Conservation (phyloP, 2,797 vertebrate species). For the Manis pentadactyla region DNA sequence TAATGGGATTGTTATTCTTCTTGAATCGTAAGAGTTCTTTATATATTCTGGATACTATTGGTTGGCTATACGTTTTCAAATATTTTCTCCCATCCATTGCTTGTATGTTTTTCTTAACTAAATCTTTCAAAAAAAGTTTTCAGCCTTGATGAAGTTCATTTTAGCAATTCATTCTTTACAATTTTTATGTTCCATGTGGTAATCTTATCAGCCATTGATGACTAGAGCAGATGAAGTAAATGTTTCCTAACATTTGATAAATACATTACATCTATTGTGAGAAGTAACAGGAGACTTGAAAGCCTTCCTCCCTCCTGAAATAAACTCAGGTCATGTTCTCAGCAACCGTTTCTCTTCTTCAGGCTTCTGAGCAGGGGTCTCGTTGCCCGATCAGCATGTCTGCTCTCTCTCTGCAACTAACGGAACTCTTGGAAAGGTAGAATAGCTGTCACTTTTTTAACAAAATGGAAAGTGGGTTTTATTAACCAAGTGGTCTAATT, state of each 20-base stretch:
- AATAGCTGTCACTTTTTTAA: slow-evolving; percentile 41
- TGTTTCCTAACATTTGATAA: slow-evolving; percentile 62
- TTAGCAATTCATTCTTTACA: neutral
- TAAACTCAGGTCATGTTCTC: slow-evolving; percentile 69
- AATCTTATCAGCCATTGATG: slow-evolving; percentile 66
- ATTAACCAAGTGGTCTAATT: neutral
- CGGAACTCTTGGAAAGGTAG: slow-evolving; percentile 20
- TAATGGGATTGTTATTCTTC: neutral
- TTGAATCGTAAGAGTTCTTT: neutral
- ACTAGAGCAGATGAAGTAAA: slow-evolving; percentile 66
- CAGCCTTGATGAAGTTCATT: neutral
- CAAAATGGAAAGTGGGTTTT: neutral
- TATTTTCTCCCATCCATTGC: neutral
- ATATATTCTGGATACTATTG: neutral
- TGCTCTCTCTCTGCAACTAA: slow-evolving; percentile 37
- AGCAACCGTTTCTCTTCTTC: accelerated
- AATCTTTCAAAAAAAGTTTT: slow-evolving; percentile 24
- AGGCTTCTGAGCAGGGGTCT: neutral
- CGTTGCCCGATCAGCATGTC: neutral
- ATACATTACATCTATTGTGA: neutral
- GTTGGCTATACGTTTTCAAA: neutral
- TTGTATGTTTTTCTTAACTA: neutral
- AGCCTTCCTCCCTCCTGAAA: slow-evolving; percentile 43
- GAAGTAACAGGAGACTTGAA: slow-evolving; percentile 56
- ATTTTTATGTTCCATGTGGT: neutral